Evolutionary conservation across 2,797 vertebrate genomes (phyloP).

Genomic region (Brotula barbata): DNA sequence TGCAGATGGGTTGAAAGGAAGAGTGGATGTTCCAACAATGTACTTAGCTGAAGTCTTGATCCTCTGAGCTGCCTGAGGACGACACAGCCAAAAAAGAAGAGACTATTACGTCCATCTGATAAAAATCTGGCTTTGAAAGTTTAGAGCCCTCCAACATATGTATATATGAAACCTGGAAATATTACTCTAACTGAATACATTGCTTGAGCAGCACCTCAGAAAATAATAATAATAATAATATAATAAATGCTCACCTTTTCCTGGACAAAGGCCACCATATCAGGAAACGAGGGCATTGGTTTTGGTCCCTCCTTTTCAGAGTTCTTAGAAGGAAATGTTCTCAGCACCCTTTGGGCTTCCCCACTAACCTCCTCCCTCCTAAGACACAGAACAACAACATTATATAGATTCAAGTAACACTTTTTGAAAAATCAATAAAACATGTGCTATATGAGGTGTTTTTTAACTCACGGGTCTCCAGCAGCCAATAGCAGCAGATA

Average conservation of each 20-base stretch:
- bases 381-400: conserved; percentile 20
- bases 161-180: too few species aligned
- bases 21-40: conserved; percentile 86
- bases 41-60: conserved; percentile 96
- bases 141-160: not conserved
- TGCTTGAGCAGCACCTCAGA: not conserved
- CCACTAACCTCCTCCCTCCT: conserved; percentile 94
- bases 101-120: not conserved
- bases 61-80: conserved; percentile 88
- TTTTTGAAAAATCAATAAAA: not conserved
- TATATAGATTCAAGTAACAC: not conserved
- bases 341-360: conserved; percentile 89
- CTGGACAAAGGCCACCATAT: conserved; percentile 95
- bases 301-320: conserved; percentile 85
- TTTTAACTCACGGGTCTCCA: conserved; percentile 90
- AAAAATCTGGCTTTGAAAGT: not conserved
- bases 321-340: conserved; percentile 80
- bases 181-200: too few species aligned
- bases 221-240: not conserved
- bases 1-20: conserved; percentile 96
- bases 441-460: not conserved
- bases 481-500: conserved; percentile 94
- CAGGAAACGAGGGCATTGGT: conserved; percentile 93
- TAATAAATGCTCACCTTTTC: conserved; percentile 84
- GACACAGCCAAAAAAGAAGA: conserved; percentile 29